Evolutionary conservation across 2,113 vertebrate species (phyloP).

Genomic region (Lepus timidus): DNA sequence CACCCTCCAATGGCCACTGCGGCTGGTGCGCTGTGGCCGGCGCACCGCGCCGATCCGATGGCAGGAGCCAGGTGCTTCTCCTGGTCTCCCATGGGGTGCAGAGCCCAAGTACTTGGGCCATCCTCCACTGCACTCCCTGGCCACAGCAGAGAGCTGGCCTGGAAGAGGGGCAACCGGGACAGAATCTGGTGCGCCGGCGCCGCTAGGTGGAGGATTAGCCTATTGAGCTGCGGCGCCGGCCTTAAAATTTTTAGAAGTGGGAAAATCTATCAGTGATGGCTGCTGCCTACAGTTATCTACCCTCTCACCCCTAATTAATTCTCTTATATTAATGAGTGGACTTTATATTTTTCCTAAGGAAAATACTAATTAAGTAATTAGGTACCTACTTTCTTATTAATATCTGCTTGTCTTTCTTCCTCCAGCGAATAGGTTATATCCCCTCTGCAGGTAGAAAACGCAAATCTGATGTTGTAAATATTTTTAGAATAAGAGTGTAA

Average conservation of each 20-base stretch:
- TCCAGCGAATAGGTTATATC: background rate
- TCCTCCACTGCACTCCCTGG: too few species aligned
- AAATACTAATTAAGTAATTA: background rate
- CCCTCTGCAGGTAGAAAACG: background rate
- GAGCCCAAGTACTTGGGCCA: too few species aligned
- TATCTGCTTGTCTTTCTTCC: background rate
- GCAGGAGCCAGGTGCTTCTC: too few species aligned
- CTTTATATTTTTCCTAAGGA: background rate
- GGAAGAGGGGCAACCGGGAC: too few species aligned
- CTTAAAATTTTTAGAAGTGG: background rate
- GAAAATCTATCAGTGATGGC: background rate
- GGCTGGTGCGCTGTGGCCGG: too few species aligned
- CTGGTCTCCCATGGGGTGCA: too few species aligned
- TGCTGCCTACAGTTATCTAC: background rate
- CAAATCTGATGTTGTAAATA: background rate
- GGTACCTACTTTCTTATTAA: constrained; percentile 10
- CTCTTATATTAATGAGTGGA: constrained; percentile 1
- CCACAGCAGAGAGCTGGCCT: too few species aligned
- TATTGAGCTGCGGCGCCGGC: too few species aligned
- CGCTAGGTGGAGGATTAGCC: too few species aligned
- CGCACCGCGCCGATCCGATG: too few species aligned
- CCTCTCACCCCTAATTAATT: background rate
- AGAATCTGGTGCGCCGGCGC: too few species aligned
- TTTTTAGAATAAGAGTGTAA: constrained; percentile 35
- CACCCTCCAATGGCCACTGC: too few species aligned